phyloP scores from a whole-genome alignment of 2,888 invertebrate genomes.

The Drosophila tanythrix region DNA sequence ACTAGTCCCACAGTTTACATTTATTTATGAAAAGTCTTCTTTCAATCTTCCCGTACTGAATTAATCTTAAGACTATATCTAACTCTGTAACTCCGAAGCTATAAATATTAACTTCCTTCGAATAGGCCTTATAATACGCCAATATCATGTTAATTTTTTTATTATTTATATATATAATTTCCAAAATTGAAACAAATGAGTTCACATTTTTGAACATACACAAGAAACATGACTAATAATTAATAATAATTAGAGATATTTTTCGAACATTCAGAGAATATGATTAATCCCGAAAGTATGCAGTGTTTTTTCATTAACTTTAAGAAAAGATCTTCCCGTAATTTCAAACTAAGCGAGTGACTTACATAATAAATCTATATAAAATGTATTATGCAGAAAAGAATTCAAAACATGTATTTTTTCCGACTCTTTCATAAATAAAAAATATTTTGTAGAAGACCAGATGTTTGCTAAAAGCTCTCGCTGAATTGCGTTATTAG shows the following conservation, averaged over 20 bases:
- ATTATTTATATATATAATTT: neutral
- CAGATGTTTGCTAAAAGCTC: neutral
- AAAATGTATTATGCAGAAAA: neutral
- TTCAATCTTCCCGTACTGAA: neutral
- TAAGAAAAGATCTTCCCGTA: neutral
- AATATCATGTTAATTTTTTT: neutral
- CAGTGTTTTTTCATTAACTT: neutral
- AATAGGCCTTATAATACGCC: neutral
- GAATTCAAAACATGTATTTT: neutral
- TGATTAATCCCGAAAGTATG: slow-evolving; percentile 5
- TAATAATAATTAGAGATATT: neutral
- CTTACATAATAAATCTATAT: neutral
- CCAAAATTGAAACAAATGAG: neutral
- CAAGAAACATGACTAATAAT: no score
- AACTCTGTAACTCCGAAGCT: neutral
- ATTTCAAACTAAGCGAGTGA: neutral
- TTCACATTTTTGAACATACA: neutral
- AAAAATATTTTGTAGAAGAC: neutral
- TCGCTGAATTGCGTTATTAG: neutral
- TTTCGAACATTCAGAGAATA: neutral
- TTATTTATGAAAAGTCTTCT: neutral
- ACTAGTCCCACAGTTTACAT: slow-evolving; percentile 39
- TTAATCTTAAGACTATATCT: neutral
- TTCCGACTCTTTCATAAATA: neutral
- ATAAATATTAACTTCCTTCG: neutral